Evolutionary conservation across 2,113 vertebrate species (phyloP), one percentile per base, ranked within the genome.

Genomic region (Falco punctatus): DNA sequence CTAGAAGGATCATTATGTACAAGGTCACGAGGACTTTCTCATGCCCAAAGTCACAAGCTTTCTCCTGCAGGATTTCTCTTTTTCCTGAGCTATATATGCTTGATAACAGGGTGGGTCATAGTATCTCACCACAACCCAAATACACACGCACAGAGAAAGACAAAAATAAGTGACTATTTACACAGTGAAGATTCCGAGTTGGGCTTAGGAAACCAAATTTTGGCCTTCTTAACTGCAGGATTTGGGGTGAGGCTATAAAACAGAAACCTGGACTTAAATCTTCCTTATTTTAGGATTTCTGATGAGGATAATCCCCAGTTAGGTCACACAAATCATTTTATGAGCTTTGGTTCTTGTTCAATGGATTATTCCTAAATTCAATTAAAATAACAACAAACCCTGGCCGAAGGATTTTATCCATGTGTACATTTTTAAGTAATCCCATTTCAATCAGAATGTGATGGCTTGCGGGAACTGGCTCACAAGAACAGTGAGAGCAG

Each of bases 341-440:
- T 44, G 14, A 80, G 49, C 62, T 94, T 87, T 91, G 23, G n/a
- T 80, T 94, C 84, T 83, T 85, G 32, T 70, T 89, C 62, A 73
- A 71, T 55, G 70, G 62, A 84, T 91, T 95, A 92, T 73, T 94
- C 61, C 54, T 87, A 77, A 96, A 96, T 82, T 90, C 28, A 73
- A 69, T 92, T 92, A 87, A 87, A 94, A 67, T 70, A 78, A 61
- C 49, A 91, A 49, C 24, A 92, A 81, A 35, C 4, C 4, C 44
- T 11, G 18, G 44, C 26, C 6, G 8, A 79, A 51, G 10, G 72
- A 78, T 83, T 86, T 88, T 88, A 79, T 79, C 70, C 13, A 9
- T 57, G 44, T 18, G 30, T 61, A 62, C 30, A 81, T 30, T 77
- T 94, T 61, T 75, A 85, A 85, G 62, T 80, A 95, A 94, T 77